These are phyloP conservation scores for Troglohyphantes excavatus DNA, from an alignment of 2,888 invertebrate genomes.

Conservation along the genomic window DNA sequence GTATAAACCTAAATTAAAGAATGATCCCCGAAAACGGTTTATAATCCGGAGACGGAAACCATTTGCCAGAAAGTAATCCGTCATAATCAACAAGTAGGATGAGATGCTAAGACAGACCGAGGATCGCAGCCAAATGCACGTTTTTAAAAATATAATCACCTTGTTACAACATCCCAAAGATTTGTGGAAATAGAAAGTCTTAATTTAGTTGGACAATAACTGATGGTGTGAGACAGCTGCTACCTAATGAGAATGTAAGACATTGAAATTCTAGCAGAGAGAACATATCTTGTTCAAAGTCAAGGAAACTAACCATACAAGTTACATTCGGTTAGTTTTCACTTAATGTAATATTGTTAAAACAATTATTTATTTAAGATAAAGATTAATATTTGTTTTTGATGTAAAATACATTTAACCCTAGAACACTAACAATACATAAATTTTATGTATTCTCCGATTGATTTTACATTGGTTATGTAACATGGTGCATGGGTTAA, in stretches of 20 bases:
- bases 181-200: neutral
- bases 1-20: too few relatives aligned
- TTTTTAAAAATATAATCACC: slow-evolving; percentile 4
- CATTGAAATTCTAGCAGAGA: neutral
- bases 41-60: too few relatives aligned
- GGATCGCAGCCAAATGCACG: slow-evolving; percentile 10
- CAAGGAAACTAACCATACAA: neutral
- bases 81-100: slow-evolving; percentile 6
- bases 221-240: neutral
- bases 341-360: too few relatives aligned
- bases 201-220: neutral
- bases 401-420: too few relatives aligned
- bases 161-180: neutral
- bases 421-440: too few relatives aligned
- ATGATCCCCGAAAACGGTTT: too few relatives aligned
- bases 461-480: too few relatives aligned
- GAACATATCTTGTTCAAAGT: neutral
- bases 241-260: neutral
- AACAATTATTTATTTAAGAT: too few relatives aligned
- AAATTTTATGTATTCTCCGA: too few relatives aligned
- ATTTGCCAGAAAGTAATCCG: neutral
- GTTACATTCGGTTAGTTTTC: too few relatives aligned
- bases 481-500: too few relatives aligned
- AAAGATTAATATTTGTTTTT: too few relatives aligned
- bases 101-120: neutral